A percentile compares a stretch with the other conserved stretches of the same genome.
phyloP scores from a whole-genome alignment of 1,140 invertebrate species.

The Notospermus geniculatus region DNA sequence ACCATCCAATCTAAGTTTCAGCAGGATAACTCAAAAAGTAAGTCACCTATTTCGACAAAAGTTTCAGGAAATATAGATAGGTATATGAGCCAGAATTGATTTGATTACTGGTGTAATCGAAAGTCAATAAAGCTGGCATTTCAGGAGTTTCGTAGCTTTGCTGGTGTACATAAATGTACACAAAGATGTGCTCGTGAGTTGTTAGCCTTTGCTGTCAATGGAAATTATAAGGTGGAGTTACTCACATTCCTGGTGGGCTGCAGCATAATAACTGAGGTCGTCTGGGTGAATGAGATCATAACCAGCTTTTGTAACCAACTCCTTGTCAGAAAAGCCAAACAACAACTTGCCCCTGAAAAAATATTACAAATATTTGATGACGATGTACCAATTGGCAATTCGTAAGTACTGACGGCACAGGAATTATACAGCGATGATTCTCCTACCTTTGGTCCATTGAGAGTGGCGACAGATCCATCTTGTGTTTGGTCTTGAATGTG shows the following conservation, averaged over 20 bases:
- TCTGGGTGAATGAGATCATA: constrained; percentile 97
- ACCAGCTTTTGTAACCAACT: constrained; percentile 86
- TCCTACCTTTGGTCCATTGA: constrained; percentile 92
- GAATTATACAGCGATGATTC: not conserved
- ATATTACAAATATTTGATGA: constrained; percentile 18
- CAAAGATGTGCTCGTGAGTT: no score
- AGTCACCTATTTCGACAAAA: no score
- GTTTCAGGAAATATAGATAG: no score
- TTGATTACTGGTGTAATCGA: no score
- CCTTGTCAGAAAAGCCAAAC: constrained; percentile 88
- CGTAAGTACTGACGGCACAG: not conserved
- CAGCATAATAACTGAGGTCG: constrained; percentile 95
- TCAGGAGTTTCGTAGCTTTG: no score
- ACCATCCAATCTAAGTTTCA: no score
- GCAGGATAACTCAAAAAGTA: no score
- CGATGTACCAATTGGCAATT: not conserved
- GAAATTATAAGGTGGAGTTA: no score
- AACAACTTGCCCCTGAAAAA: constrained; percentile 85
- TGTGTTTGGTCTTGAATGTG: constrained; percentile 99
- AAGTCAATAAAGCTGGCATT: no score
- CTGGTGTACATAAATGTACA: no score
- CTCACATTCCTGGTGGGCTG: constrained; percentile 98
- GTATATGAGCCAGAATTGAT: no score
- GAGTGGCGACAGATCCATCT: constrained; percentile 89
- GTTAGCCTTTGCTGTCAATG: no score